phyloP scores from a whole-genome alignment of 2,113 vertebrate species.

The Ceyx cyanopectus region DNA sequence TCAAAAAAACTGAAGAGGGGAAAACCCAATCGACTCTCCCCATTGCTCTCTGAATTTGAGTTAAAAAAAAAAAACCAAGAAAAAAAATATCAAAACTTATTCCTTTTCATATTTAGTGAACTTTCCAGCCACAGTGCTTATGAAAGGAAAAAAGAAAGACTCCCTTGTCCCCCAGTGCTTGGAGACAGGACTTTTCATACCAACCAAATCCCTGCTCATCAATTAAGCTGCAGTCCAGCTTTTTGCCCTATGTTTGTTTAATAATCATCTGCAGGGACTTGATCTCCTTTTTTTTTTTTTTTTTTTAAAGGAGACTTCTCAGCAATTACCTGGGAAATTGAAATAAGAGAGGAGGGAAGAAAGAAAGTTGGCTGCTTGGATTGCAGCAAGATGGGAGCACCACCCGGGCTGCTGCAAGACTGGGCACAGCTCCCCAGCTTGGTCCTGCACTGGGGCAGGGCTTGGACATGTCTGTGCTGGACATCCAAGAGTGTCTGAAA shows the following conservation, averaged over 20 bases:
- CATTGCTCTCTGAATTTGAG: background rate
- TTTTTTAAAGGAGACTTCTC: background rate
- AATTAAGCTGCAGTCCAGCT: background rate
- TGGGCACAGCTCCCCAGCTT: rapidly evolving
- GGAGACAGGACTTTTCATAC: background rate
- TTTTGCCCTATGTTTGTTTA: background rate
- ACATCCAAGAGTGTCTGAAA: background rate
- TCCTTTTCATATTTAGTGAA: background rate
- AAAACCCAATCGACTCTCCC: background rate
- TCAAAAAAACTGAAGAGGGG: background rate
- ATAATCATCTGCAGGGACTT: background rate
- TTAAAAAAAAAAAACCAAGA: background rate
- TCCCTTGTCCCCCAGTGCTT: rapidly evolving
- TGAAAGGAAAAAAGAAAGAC: background rate
- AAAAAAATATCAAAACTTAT: background rate
- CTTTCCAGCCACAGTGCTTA: background rate
- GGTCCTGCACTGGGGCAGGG: background rate
- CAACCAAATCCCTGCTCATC: background rate
- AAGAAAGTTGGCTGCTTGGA: background rate
- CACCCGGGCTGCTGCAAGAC: background rate
- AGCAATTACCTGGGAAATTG: background rate
- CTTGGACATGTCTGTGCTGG: background rate
- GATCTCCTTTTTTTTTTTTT: background rate
- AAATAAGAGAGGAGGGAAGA: background rate
- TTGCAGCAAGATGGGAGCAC: background rate